Evolutionary conservation across 2,797 vertebrate species (phyloP).

Genomic region (Chelon auratus): DNA sequence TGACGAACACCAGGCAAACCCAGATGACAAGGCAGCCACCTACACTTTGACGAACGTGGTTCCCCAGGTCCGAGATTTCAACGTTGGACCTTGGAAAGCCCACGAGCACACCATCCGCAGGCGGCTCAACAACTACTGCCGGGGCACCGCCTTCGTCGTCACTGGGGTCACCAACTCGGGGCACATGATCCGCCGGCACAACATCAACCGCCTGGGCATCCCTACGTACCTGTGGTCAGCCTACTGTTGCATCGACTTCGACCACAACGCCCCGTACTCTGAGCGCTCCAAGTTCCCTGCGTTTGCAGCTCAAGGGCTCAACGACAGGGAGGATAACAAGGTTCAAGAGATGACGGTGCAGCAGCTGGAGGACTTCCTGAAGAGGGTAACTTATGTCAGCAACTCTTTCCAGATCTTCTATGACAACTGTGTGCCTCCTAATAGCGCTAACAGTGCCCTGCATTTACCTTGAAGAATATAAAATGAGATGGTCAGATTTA

Average conservation of each 20-base stretch:
- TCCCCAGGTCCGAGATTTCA: conserved; percentile 75
- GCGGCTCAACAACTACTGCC: conserved; percentile 83
- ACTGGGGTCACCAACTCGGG: conserved; percentile 79
- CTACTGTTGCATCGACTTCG: conserved; percentile 78
- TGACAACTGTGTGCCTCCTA: conserved; percentile 70
- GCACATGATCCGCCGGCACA: conserved; percentile 72
- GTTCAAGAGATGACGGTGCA: conserved; percentile 75
- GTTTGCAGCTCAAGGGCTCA: conserved; percentile 75
- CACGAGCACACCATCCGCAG: conserved; percentile 70
- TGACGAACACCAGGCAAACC: conserved; percentile 77
- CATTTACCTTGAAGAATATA: conserved; percentile 4
- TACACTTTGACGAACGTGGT: conserved; percentile 83
- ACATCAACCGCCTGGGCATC: conserved; percentile 77
- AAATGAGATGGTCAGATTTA: neutral
- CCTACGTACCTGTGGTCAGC: conserved; percentile 81
- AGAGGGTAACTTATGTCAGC: conserved; percentile 73
- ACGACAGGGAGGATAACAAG: conserved; percentile 58
- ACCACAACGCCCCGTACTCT: conserved; percentile 75
- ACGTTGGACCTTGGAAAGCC: conserved; percentile 70
- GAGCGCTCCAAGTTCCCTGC: conserved; percentile 79
- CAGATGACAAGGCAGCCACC: conserved; percentile 76
- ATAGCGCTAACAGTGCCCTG: conserved; percentile 11
- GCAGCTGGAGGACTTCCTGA: conserved; percentile 79
- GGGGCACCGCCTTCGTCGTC: conserved; percentile 69
- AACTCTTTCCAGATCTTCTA: conserved; percentile 79